A percentile compares a stretch with the other conserved stretches of the same genome.
Evolutionary conservation across 2,797 vertebrate genomes (phyloP).

Genomic region (Acanthornis magna): DNA sequence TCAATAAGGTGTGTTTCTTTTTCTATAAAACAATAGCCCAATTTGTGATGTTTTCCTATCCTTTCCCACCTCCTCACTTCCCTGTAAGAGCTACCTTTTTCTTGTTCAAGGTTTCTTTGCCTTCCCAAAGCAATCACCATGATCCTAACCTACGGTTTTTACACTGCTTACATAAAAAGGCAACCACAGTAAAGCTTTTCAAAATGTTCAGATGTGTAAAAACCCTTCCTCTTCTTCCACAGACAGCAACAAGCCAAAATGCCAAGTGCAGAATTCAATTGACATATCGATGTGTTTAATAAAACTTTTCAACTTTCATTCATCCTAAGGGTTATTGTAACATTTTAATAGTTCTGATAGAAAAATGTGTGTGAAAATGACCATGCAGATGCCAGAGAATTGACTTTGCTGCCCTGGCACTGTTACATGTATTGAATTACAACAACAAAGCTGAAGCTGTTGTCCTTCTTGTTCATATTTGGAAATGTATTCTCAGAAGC

Average conservation of each 20-base stretch:
- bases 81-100: background rate
- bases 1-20: background rate
- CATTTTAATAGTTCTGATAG: background rate
- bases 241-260: background rate
- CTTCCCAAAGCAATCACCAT: background rate
- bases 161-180: background rate
- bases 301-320: background rate
- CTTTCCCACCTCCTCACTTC: background rate
- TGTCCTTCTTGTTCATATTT: background rate
- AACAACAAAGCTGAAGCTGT: background rate
- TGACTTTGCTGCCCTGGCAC: background rate
- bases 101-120: background rate
- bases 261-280: rapidly evolving
- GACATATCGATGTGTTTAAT: background rate
- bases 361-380: background rate
- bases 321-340: background rate
- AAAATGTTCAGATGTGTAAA: background rate
- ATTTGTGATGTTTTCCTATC: background rate
- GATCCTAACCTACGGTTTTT: background rate
- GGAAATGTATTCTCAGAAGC: background rate
- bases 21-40: background rate
- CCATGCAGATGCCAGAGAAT: background rate
- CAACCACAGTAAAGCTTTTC: background rate
- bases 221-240: background rate
- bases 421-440: background rate